phyloP scores from a whole-genome alignment of 2,888 invertebrate species.

The Augiades crinisus region DNA sequence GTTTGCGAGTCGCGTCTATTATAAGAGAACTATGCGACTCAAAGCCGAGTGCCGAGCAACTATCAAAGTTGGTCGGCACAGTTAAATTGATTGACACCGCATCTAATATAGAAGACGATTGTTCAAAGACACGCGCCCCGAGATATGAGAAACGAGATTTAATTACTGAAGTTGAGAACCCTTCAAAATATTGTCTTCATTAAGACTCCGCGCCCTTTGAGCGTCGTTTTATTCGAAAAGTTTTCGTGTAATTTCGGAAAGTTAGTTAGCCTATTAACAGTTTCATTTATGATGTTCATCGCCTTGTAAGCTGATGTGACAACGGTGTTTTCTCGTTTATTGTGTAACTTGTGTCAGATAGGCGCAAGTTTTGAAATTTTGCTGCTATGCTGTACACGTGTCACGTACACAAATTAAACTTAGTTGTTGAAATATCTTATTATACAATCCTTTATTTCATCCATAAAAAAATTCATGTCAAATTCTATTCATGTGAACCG shows the following conservation, averaged over 20 bases:
- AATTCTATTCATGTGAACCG: no score
- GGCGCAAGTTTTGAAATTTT: constrained; percentile 4
- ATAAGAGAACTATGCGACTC: constrained; percentile 14
- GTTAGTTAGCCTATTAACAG: constrained; percentile 66
- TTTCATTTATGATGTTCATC: constrained; percentile 49
- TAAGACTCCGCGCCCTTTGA: constrained; percentile 63
- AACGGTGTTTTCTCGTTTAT: constrained; percentile 25
- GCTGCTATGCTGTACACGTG: background rate
- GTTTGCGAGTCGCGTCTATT: constrained; percentile 7
- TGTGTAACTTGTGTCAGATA: constrained; percentile 4
- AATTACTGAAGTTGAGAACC: constrained; percentile 62
- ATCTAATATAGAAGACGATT: constrained; percentile 54
- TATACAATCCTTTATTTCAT: no score
- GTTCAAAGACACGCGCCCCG: constrained; percentile 42
- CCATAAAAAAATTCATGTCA: no score
- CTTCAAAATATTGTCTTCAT: constrained; percentile 75
- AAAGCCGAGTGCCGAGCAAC: constrained; percentile 17
- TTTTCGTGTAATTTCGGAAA: constrained; percentile 67
- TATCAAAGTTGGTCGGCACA: constrained; percentile 30
- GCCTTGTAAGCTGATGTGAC: constrained; percentile 39
- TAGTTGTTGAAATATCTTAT: no score
- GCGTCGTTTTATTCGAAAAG: constrained; percentile 75
- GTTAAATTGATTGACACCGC: constrained; percentile 51
- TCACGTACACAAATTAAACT: background rate
- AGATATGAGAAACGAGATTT: constrained; percentile 62